Base-by-base conservation (phyloP, 2,888 invertebrate genomes). In the Harpalus rubripes region DNA sequence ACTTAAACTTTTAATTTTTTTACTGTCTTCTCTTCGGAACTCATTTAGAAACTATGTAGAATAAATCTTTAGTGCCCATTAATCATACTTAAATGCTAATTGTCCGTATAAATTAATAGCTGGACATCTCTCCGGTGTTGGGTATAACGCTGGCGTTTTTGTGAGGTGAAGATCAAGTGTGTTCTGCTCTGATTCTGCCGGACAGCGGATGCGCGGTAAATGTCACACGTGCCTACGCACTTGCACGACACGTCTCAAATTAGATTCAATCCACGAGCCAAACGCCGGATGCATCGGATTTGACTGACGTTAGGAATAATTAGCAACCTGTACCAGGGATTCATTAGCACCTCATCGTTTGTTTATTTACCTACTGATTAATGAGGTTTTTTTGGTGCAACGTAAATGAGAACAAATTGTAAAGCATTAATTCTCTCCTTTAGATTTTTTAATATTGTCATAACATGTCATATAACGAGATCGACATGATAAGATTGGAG, bases 171-270 rank as follows among this genome's bases (percentile, higher is more conserved):
- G 68, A 68, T 68, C 72, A 44, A 41, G 18, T 16, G 44, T 44
- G 22, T 74, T 74, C 72, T 44, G 72, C 72, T 74, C 72, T 74
- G 72, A 74, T 74, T 74, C 72, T 16, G n/a, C n/a, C 72, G 68
- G 15, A 15, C 72, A 74, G 44, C 72, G 72, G 72, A 74, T 74
- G 72, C 72, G 72, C 18, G 39, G 10, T 22, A 39, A 41, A 68
- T 74, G 72, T 44, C 44, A 22, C 72, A 18, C 72, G 68, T 68
- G 72, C 44, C 41, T 74, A 44, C 72, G 68, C 68, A 39, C 39
- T 39, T n/a, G 72, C 68, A 32, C 44, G 44, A 52, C 44, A 12
- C 6, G 44, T 52, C 44, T 32, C 10, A 52, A 12, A 52, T 12
- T 12, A 52, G 44, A 32, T 32, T 32, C 32, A 32, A 32, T 32